Evolutionary conservation across 2,113 vertebrate genomes (phyloP).

Genomic region (Vidua chalybeata): DNA sequence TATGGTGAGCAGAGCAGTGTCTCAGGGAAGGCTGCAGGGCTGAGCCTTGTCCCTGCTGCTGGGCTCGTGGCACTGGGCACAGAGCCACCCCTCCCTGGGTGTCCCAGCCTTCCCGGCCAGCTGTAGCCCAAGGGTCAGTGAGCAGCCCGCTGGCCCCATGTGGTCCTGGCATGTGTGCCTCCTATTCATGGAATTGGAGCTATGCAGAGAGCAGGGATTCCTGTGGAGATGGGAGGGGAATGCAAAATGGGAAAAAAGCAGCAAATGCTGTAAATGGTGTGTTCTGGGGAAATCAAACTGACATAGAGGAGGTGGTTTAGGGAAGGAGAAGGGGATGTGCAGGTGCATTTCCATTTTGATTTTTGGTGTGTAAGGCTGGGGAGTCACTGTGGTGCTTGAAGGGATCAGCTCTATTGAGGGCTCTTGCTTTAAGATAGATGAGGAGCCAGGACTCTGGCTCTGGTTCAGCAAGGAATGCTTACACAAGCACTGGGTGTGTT

Average conservation of each 20-base stretch:
- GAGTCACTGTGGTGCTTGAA: neutral
- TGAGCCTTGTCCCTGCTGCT: neutral
- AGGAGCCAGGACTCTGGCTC: neutral
- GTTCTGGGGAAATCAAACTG: neutral
- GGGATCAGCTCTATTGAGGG: neutral
- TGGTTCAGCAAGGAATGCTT: neutral
- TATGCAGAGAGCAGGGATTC: neutral
- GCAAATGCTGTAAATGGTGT: neutral
- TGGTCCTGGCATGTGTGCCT: neutral
- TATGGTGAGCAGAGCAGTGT: neutral
- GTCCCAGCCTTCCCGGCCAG: neutral
- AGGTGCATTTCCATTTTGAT: neutral
- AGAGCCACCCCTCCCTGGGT: neutral
- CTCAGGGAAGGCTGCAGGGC: neutral
- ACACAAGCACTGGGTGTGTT: neutral
- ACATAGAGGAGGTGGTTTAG: neutral
- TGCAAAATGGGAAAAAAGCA: neutral
- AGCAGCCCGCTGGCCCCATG: neutral
- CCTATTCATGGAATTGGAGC: conserved; percentile 28
- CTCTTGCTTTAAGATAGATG: neutral
- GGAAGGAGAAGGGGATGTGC: neutral
- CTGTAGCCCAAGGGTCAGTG: neutral
- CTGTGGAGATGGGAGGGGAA: neutral
- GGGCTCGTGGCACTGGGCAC: neutral
- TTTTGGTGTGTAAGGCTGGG: neutral